These are phyloP conservation scores for Sebastes cheni DNA, from an alignment of 2,797 vertebrate species.

Conservation along the genomic window DNA sequence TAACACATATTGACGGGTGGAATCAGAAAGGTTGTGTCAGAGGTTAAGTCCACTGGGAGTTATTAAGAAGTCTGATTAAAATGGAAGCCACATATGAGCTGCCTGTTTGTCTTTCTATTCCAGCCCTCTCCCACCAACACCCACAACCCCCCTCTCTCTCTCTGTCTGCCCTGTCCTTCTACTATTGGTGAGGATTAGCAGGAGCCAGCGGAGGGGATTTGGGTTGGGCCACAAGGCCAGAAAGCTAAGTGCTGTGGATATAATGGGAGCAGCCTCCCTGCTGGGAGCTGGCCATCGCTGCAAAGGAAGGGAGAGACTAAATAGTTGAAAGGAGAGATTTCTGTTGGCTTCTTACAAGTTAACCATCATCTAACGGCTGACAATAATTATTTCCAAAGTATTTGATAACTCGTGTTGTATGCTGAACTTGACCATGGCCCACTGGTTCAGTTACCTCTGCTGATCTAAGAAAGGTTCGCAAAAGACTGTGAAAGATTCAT, in stretches of 20 bases:
- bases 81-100: slow-evolving; percentile 59
- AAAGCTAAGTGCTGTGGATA: slow-evolving; percentile 76
- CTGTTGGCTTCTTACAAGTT: not conserved
- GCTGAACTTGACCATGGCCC: not conserved
- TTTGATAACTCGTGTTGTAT: not conserved
- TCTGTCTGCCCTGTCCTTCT: slow-evolving; percentile 57
- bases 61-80: slow-evolving; percentile 57
- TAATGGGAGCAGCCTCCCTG: slow-evolving; percentile 67
- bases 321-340: slow-evolving; percentile 20
- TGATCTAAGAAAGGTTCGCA: not conserved
- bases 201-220: slow-evolving; percentile 71
- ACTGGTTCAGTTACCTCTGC: not conserved
- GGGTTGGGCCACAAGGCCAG: slow-evolving; percentile 69
- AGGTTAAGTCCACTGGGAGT: slow-evolving; percentile 45
- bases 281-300: slow-evolving; percentile 53
- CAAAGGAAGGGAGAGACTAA: slow-evolving; percentile 19
- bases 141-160: not conserved
- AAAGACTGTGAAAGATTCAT: slow-evolving; percentile 9
- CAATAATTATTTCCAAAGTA: not conserved
- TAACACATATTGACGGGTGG: slow-evolving; percentile 3
- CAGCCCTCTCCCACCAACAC: slow-evolving; percentile 42
- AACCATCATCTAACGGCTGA: not conserved
- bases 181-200: slow-evolving; percentile 72
- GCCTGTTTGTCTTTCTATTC: slow-evolving; percentile 65
- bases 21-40: slow-evolving; percentile 28